Conservation (phyloP, 2,113 vertebrate genomes). For the Hucho hucho region DNA sequence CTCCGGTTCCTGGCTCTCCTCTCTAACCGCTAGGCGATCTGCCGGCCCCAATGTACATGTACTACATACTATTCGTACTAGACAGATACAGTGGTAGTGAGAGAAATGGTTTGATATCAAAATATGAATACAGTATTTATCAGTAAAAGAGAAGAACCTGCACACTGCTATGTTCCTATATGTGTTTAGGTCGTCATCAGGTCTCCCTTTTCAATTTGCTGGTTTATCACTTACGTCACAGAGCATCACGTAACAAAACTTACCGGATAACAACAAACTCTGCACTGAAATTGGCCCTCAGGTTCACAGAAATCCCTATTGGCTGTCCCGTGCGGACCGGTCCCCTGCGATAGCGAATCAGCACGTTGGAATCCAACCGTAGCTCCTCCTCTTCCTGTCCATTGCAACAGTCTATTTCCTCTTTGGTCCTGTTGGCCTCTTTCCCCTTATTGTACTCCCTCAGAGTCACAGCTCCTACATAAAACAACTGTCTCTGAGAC, state of each 20-base stretch:
- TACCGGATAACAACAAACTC: conserved; percentile 67
- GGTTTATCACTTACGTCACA: neutral
- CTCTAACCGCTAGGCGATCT: no score
- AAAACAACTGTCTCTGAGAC: conserved; percentile 59
- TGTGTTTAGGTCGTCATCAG: no score
- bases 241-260: neutral
- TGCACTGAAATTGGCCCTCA: conserved; percentile 62
- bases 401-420: conserved; percentile 44
- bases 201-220: no score
- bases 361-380: conserved; percentile 61
- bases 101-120: neutral
- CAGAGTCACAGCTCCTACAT: conserved; percentile 57
- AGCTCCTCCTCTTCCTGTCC: conserved; percentile 53
- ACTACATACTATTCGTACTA: neutral
- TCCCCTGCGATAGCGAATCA: conserved; percentile 62
- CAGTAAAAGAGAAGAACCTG: no score
- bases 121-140: no score
- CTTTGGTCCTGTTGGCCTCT: conserved; percentile 27
- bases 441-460: conserved; percentile 19
- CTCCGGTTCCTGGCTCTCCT: no score
- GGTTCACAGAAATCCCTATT: conserved; percentile 59
- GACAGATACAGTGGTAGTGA: neutral
- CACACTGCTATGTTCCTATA: no score
- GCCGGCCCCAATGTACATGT: no score
- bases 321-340: conserved; percentile 59